These are phyloP conservation scores for Ormyrus rosae DNA, from an alignment of 2,888 invertebrate species.

Conservation along the genomic window DNA sequence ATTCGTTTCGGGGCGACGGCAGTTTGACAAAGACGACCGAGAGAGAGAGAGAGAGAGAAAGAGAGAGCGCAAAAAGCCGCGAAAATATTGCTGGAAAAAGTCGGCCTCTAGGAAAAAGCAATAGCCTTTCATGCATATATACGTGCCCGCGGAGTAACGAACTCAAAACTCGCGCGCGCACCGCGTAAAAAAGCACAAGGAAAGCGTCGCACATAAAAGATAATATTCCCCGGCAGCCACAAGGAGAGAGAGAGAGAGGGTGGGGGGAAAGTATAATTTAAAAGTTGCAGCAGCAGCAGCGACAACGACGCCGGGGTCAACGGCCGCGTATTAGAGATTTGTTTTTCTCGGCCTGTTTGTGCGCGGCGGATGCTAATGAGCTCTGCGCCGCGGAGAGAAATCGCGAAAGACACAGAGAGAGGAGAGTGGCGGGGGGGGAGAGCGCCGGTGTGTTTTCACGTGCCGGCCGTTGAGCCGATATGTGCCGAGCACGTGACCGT, in stretches of 20 bases:
- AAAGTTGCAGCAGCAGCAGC: slow-evolving; percentile 7
- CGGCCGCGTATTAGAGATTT: slow-evolving; percentile 45
- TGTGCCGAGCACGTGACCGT: too few species aligned
- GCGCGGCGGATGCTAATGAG: not conserved
- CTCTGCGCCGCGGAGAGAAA: too few species aligned
- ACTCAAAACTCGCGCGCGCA: not conserved
- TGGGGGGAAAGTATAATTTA: not conserved
- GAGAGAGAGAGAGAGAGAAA: too few species aligned
- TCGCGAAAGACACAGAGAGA: too few species aligned
- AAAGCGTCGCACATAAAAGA: slow-evolving; percentile 1
- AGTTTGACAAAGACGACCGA: too few species aligned
- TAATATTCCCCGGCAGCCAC: not conserved
- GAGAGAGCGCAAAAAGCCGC: too few species aligned
- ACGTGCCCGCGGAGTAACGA: not conserved
- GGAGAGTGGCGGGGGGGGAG: too few species aligned
- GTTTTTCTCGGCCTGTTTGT: slow-evolving; percentile 36
- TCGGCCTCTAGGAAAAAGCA: too few species aligned
- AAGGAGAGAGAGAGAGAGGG: not conserved
- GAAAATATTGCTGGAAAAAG: too few species aligned
- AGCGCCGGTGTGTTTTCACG: too few species aligned
- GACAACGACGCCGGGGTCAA: slow-evolving; percentile 17
- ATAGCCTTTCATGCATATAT: not conserved
- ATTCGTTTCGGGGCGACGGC: too few species aligned
- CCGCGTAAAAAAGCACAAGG: not conserved
- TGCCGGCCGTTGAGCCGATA: too few species aligned